Conservation (phyloP, 2,888 invertebrate species). For the Theodoxus fluviatilis region DNA sequence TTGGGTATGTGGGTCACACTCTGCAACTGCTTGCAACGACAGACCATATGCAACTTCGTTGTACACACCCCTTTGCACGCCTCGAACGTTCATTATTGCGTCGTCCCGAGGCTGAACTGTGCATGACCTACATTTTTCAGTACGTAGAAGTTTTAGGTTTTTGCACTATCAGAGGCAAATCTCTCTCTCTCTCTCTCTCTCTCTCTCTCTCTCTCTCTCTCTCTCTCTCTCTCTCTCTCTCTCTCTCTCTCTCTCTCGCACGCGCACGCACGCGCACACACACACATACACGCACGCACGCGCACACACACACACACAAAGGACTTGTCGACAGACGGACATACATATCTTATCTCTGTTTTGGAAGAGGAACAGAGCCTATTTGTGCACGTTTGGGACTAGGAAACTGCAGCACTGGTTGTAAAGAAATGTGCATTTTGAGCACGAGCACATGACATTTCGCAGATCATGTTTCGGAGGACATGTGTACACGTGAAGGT, state of each 20-base stretch:
- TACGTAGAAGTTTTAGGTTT: too few species aligned
- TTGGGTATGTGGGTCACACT: neutral
- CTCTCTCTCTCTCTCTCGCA: neutral
- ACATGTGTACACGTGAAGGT: too few species aligned
- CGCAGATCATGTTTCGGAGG: too few species aligned
- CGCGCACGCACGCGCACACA: conserved; percentile 3
- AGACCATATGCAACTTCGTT: neutral
- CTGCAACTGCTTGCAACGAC: neutral
- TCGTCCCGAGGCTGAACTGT: too few species aligned
- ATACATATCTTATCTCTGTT: too few species aligned
- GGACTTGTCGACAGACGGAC: conserved; percentile 35
- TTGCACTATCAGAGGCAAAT: neutral
- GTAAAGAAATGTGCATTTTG: too few species aligned
- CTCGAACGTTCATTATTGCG: neutral
- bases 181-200: neutral
- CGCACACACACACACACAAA: conserved; percentile 19
- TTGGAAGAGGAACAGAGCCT: too few species aligned
- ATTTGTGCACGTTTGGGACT: too few species aligned
- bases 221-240: neutral
- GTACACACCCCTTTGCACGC: neutral
- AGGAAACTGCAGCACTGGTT: too few species aligned
- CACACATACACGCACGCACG: neutral
- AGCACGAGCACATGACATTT: too few species aligned
- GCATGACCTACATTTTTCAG: too few species aligned
- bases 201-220: conserved; percentile 9